These are phyloP conservation scores for Patiria miniata DNA, from an alignment of 35 echinoderm and acorn worm species.

Conservation along the genomic window DNA sequence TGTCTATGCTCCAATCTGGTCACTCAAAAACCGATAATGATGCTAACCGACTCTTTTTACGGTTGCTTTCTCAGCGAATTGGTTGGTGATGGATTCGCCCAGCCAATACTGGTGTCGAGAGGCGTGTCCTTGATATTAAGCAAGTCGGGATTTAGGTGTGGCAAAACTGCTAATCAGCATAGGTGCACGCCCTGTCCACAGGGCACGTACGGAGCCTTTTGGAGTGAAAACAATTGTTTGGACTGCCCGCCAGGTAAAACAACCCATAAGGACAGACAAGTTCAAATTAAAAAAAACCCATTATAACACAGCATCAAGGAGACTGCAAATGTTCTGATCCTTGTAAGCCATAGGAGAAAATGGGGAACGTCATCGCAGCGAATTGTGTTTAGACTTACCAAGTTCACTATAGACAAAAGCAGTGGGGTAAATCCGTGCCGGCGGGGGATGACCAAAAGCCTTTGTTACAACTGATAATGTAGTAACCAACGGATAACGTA, in stretches of 20 bases:
- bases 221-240: neutral
- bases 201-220: neutral
- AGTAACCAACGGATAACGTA: too few relatives aligned
- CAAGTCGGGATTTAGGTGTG: neutral
- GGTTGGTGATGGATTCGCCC: neutral
- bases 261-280: too few relatives aligned
- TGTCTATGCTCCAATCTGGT: too few relatives aligned
- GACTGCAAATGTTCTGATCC: neutral
- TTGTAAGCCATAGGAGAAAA: neutral
- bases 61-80: too few relatives aligned
- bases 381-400: too few relatives aligned
- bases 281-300: neutral
- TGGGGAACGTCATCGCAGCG: too few relatives aligned
- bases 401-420: too few relatives aligned
- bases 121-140: rapidly evolving
- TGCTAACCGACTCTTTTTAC: too few relatives aligned
- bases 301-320: neutral
- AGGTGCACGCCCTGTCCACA: neutral
- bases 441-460: too few relatives aligned
- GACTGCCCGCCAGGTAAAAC: neutral
- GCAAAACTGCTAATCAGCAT: neutral
- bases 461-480: too few relatives aligned
- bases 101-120: neutral
- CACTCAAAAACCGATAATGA: too few relatives aligned
- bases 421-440: too few relatives aligned